Percentiles rank a stretch among this genome's conserved stretches.
phyloP scores from a whole-genome alignment of 2,113 vertebrate species.

The Argyrosomus japonicus region DNA sequence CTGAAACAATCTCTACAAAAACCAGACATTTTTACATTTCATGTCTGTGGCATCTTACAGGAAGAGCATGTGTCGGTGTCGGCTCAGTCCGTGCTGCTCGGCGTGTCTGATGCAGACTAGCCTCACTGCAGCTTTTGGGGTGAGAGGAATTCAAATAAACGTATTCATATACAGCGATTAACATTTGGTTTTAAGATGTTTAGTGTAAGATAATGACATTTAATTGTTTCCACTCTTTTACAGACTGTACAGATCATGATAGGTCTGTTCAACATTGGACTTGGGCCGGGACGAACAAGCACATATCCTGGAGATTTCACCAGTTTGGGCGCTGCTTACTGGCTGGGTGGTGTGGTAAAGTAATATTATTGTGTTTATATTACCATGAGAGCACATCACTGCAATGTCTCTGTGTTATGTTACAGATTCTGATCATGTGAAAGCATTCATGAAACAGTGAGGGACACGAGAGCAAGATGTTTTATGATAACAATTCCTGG shows the following conservation, averaged over 20 bases:
- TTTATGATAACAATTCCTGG: too few relatives aligned
- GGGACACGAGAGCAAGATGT: not conserved
- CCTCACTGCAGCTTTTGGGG: constrained; percentile 54
- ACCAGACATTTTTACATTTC: too few relatives aligned
- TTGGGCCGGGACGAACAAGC: constrained; percentile 62
- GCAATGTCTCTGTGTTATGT: not conserved
- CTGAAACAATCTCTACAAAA: not conserved
- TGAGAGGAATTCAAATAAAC: constrained; percentile 29
- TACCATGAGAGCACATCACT: not conserved
- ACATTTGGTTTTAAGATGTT: not conserved
- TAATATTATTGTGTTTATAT: not conserved
- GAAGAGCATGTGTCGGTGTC: constrained; percentile 35
- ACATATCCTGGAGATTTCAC: constrained; percentile 8
- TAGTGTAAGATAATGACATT: too few relatives aligned
- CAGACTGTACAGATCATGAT: constrained; percentile 78
- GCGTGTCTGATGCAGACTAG: constrained; percentile 23
- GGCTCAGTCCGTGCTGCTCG: constrained; percentile 47
- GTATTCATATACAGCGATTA: not conserved
- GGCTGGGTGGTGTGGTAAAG: constrained; percentile 76
- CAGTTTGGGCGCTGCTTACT: constrained; percentile 53
- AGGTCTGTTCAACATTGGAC: constrained; percentile 72
- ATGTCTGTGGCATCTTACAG: constrained; percentile 12
- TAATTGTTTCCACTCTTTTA: not conserved
- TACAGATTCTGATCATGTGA: not conserved
- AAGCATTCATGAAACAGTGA: not conserved